Evolutionary conservation across 2,113 vertebrate species (phyloP).

Genomic region (Phalacrocorax aristotelis): DNA sequence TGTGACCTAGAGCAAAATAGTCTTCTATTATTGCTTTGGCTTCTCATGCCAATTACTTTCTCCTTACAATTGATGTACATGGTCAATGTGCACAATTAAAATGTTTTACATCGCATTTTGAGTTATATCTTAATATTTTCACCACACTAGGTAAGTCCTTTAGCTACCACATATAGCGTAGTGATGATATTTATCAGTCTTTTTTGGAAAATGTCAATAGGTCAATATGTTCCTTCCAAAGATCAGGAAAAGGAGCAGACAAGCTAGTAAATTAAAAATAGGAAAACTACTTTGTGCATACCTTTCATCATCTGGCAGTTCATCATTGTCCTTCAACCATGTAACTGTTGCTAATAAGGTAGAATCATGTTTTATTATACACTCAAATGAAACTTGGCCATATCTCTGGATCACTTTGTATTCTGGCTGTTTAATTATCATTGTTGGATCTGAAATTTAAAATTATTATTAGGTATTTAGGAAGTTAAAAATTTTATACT

Average conservation of each 20-base stretch:
- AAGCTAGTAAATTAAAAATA: background rate
- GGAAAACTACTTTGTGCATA: constrained; percentile 54
- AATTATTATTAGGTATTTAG: constrained; percentile 42
- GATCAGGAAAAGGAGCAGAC: background rate
- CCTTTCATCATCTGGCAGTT: constrained; percentile 89
- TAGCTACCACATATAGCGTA: background rate
- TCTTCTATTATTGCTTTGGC: background rate
- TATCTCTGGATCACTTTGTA: constrained; percentile 86
- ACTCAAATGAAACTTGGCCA: constrained; percentile 86
- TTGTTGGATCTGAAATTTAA: constrained; percentile 88
- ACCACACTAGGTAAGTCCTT: background rate
- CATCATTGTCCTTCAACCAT: constrained; percentile 88
- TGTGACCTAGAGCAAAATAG: background rate
- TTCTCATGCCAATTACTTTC: background rate
- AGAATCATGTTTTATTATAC: constrained; percentile 89
- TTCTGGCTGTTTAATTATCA: constrained; percentile 90
- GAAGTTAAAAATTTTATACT: background rate
- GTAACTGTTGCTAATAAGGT: constrained; percentile 80
- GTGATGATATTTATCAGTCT: background rate
- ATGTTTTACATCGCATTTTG: background rate
- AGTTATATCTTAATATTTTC: background rate
- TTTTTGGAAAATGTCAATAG: background rate
- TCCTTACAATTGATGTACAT: background rate
- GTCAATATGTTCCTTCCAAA: background rate
- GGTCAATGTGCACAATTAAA: background rate